Base-by-base conservation (phyloP, 2,113 vertebrate genomes). In the Mustelus asterias region DNA sequence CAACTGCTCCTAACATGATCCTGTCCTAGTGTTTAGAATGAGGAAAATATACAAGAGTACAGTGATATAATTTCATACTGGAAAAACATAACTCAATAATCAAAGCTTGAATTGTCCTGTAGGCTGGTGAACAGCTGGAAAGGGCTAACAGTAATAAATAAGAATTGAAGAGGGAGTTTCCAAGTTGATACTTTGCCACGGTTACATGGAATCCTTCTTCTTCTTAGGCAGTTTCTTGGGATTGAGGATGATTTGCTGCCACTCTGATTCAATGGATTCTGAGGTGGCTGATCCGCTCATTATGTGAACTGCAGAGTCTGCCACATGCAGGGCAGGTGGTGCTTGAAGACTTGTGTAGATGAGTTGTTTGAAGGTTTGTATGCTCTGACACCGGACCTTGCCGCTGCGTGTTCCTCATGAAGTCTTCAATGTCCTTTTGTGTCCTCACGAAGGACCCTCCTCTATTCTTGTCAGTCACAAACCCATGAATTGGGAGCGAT, bases 1-100 rank as follows among this genome's bases (percentile, higher is more conserved):
- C 99, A 89, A 99, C 99, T 11, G 99, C 99, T 96, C 99, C 99
- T 67, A 99, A 98, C 97, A 99, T 98, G 96, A 99, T 85, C 96
- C 98, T 98, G 0, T 98, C 98, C 99, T 99, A 67, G 13, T 0
- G 67, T 0, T 89, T 41, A 96, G 65, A 83, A 72, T 48, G 41
- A 48, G 67, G 69, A 76, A 95, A 72, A 24, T 24, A 72, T 24
- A 72, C 26, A 70, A 70, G 8, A 67, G 37, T 37, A 37, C 5
- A 37, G 58, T 22, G 6, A 94, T 67, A 67, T 11, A 94, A 94
- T 63, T 94, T 94, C n/a, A n/a, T 16, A 3, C 10, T 89, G 22
- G 48, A 67, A 58, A 65, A 63, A 67, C n/a, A 67, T 63, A 60
- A 7, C 13, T 90, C 13, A 60, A 33, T 33, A 90, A 90, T 60